Evolutionary conservation across 2,888 invertebrate genomes (phyloP), one percentile per base, ranked within the genome.

Genomic region (Lydus trimaculatus): DNA sequence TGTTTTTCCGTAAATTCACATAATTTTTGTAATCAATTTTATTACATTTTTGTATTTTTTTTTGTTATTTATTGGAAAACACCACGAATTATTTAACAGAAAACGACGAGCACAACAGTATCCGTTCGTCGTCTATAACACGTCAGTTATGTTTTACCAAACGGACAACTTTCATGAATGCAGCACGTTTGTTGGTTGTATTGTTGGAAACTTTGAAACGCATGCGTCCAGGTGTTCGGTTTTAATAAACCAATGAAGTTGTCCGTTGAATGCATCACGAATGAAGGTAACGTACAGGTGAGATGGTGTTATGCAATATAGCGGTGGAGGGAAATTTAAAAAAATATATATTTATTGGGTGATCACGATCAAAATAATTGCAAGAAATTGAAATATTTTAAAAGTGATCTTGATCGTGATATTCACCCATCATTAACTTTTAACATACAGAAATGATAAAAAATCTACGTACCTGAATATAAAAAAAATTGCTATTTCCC

Each of bases 241-340:
- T 11, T n/a, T 39, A 61, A 61, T 61, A 11, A 33, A 61, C 33
- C 61, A 61, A 61, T 61, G 13, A 52, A 23, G 4, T 23, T 11
- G 1, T 6, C 0, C 0, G 15, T 23, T 13, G 52, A 52, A 15
- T 52, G 52, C 52, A 52, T 13, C 52, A 48, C 20, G n/a, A n/a
- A n/a, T 43, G 11, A 31, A 13, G 1, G 17, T 31, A 17, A 2
- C 28, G 23, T 9, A n/a, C 20, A 39, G 61, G 61, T 33, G 61
- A n/a, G 23, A 1, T n/a, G n/a, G n/a, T n/a, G 48, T 61, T 61
- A 61, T 61, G 61, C 61, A 61, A 61, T 28, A 20, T 5, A 9
- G 11, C 20, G 15, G 20, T 61, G 61, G 61, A 31, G 61, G 9
- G 61, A 61, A 61, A 61, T 61, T 61, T 61, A 36, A 61, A 36